phyloP scores from a whole-genome alignment of 1,140 invertebrate species.

The Lepidurus arcticus region DNA sequence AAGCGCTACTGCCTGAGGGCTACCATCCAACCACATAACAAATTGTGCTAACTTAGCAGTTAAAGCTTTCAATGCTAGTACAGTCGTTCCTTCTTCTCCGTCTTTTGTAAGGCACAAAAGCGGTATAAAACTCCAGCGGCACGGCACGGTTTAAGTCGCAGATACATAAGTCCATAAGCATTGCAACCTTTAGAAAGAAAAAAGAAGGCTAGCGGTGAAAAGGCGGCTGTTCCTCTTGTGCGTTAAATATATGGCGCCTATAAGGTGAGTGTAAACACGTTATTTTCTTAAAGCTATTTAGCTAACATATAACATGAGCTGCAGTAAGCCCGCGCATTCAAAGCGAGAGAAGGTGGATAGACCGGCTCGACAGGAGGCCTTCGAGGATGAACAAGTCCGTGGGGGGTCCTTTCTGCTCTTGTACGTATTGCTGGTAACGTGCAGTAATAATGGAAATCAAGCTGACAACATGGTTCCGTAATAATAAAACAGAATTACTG shows the following conservation, averaged over 20 bases:
- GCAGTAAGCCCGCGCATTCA: not conserved
- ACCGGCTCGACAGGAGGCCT: not conserved
- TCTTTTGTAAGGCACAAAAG: not conserved
- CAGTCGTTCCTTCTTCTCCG: no score
- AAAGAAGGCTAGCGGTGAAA: not conserved
- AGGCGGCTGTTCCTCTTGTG: not conserved
- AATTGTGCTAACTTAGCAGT: no score
- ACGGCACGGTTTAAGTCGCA: no score
- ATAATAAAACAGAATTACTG: not conserved
- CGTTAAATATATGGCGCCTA: constrained; percentile 8
- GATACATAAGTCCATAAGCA: not conserved
- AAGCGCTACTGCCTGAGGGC: no score
- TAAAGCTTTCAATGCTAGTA: no score
- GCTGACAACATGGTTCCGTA: not conserved
- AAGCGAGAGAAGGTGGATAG: not conserved
- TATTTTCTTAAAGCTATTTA: not conserved
- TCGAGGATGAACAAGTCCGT: not conserved
- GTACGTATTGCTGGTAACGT: not conserved
- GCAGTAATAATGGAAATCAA: constrained; percentile 6
- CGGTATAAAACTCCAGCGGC: not conserved
- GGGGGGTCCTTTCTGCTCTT: not conserved
- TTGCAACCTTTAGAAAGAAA: not conserved
- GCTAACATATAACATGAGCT: not conserved
- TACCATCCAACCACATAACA: no score
- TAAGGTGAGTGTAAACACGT: constrained; percentile 4